Evolutionary conservation across 2,888 invertebrate genomes (phyloP), one percentile per base, ranked within the genome.

Genomic region (Labia minor): DNA sequence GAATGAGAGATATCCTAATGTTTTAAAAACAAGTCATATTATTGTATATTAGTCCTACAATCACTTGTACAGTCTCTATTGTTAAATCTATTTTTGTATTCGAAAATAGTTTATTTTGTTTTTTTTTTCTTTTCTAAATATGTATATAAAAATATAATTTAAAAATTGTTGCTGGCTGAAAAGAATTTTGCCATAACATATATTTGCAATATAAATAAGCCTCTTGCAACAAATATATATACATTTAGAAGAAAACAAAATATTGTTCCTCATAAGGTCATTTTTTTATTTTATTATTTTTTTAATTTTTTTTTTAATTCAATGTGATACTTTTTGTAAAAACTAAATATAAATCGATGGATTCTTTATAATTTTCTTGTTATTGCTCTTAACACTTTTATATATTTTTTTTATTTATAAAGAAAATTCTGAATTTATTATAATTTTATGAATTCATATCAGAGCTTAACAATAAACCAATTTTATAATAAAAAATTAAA

Each of bases 41-140:
- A 14, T n/a, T 49, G 49, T 49, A 49, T 49, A 49, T 49, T 49
- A 16, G n/a, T n/a, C 49, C 14, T 49, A n/a, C 49, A 4, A 49
- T 10, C 49, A 49, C 14, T 49, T 49, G 49, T 49, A 49, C 49
- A 49, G 49, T 8, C 16, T 49, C 49, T 4, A 49, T 49, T 49
- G 49, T 49, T 49, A 49, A n/a, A 49, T 49, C 14, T 49, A 49
- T 49, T 49, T 49, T 49, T 49, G 49, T 49, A 49, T n/a, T 49
- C 49, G 16, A 49, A 49, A 49, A 49, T 49, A 10, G 26, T 8
- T 8, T 49, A 8, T 49, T 49, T 49, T 49, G 8, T 11, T 49
- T 49, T 49, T 49, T 49, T 49, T 49, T 6, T 26, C 8, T 49
- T 49, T 49, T 49, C 3, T 10, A 49, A 8, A 49, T 49, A 14